Base-by-base conservation (phyloP, 2,113 vertebrate species). In the Pachypanchax playfairii region DNA sequence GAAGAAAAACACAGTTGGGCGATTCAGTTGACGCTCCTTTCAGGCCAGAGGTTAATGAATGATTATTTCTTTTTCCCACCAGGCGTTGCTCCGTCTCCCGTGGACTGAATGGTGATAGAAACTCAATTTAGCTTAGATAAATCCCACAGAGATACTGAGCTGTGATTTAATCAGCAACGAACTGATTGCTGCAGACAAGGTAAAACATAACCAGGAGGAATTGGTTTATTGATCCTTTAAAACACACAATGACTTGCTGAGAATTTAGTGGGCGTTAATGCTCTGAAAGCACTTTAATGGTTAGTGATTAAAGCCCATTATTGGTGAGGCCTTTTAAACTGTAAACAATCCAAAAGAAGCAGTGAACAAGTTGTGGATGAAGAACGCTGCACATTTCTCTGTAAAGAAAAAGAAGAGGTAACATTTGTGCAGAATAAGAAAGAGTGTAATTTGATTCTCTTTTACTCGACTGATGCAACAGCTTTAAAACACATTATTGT, bases 1-100 rank as follows among this genome's bases (percentile, higher is more conserved):
- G 31, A 28, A 14, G 12, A n/a, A 33, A 53, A 71, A 73, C 68
- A 77, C 71, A 78, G 72, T 65, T 35, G 70, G 64, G 73, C 22
- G 79, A 85, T 77, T 84, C 74, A 57, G 72, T 84, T 83, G 84
- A 90, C 79, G 78, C 78, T 77, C 79, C 81, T 66, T 69, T 52
- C 59, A 79, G 90, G 87, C 91, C 89, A 88, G 69, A 90, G 91
- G 90, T 91, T 91, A 93, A 92, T 92, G 88, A 90, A 89, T 82
- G 82, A 91, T 91, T 89, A 88, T 88, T 85, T 89, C 85, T 85
- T 63, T 21, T 75, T 88, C 86, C 79, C 86, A 88, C 86, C 88
- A 91, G 87, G 87, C 74, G 57, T 36, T 64, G 70, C 66, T 73
- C 62, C 41, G 76, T 89, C 87, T 91, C 85, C 84, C 72, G 77